Evolutionary conservation across 2,113 vertebrate species (phyloP).

Genomic region (Archocentrus centrarchus): DNA sequence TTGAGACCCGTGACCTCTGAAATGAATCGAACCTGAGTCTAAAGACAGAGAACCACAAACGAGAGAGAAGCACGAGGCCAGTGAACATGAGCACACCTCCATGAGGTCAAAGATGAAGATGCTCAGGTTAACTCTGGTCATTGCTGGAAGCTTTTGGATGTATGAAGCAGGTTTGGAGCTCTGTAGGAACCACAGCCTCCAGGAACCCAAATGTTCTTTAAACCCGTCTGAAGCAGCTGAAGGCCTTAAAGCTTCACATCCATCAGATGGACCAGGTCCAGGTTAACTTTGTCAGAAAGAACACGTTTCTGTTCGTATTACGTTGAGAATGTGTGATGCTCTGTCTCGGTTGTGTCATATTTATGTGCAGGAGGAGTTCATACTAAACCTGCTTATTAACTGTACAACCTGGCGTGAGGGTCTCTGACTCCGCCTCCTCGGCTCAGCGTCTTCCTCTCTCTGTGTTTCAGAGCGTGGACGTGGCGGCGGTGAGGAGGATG

Average conservation of each 20-base stretch:
- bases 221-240: background rate
- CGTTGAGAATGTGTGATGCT: no score
- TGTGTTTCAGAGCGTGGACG: conserved; percentile 81
- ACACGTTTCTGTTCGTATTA: no score
- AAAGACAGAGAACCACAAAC: background rate
- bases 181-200: background rate
- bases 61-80: no score
- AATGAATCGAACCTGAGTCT: background rate
- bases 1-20: background rate
- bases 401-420: no score
- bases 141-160: background rate
- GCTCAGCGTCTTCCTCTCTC: background rate
- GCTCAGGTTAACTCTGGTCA: background rate
- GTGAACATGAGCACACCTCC: background rate
- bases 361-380: no score
- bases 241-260: background rate
- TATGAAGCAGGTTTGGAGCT: background rate
- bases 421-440: no score
- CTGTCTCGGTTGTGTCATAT: no score
- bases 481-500: conserved; percentile 81
- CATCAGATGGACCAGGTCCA: no score
- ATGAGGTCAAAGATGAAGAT: background rate
- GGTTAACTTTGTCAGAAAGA: no score
- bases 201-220: no score
- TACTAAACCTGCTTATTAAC: no score